phyloP scores from a whole-genome alignment of 2,113 vertebrate species.

The Lepus timidus region DNA sequence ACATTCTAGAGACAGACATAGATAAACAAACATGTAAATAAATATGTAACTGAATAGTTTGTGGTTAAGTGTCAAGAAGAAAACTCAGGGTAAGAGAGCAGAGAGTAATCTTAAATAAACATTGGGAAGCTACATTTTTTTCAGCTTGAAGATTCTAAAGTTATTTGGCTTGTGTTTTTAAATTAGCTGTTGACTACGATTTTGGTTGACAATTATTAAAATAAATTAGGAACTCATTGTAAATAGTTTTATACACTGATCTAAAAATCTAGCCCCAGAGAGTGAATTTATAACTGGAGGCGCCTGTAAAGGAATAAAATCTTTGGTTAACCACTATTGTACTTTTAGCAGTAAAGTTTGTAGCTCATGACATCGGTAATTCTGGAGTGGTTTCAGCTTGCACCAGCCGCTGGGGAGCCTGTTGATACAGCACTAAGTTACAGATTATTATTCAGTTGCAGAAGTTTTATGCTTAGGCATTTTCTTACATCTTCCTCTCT shows the following conservation, averaged over 20 bases:
- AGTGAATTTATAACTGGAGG: constrained; percentile 29
- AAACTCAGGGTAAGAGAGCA: constrained; percentile 28
- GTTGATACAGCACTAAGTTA: constrained; percentile 4
- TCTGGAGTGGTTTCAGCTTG: constrained; percentile 8
- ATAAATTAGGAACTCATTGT: constrained; percentile 34
- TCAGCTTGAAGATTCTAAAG: background rate
- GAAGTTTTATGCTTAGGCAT: constrained; percentile 22
- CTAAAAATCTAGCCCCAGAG: background rate
- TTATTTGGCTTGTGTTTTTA: constrained; percentile 33
- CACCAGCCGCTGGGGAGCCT: constrained; percentile 3
- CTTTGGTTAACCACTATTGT: constrained; percentile 16
- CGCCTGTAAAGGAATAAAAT: constrained; percentile 8
- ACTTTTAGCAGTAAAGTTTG: constrained; percentile 48
- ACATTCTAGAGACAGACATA: background rate
- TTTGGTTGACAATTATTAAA: constrained; percentile 21
- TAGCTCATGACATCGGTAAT: constrained; percentile 47
- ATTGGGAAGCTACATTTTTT: constrained; percentile 8
- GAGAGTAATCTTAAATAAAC: constrained; percentile 29
- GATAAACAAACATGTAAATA: constrained; percentile 3
- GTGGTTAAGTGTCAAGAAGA: background rate
- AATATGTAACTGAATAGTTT: background rate
- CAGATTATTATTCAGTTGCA: constrained; percentile 45
- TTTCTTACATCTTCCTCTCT: constrained; percentile 67
- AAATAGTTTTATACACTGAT: background rate
- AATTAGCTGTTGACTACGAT: constrained; percentile 31